Percentiles rank a stretch among this genome's conserved stretches.
Evolutionary conservation across 2,113 vertebrate species (phyloP).

Genomic region (Himantopus leucocephalus): DNA sequence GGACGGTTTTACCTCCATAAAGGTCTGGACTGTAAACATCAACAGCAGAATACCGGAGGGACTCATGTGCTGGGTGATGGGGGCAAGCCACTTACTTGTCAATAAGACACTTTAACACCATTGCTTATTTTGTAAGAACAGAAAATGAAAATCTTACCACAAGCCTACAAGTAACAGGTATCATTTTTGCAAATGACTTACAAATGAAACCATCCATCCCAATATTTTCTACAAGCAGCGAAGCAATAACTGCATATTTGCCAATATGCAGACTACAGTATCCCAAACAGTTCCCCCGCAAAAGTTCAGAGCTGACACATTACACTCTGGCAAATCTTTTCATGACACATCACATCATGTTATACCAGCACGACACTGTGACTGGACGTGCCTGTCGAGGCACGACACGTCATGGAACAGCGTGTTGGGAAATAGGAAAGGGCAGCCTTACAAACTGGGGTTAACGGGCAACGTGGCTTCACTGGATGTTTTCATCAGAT

Average conservation of each 20-base stretch:
- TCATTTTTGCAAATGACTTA: background rate
- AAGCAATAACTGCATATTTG: background rate
- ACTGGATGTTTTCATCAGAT: conserved; percentile 7
- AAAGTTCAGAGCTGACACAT: background rate
- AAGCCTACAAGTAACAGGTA: background rate
- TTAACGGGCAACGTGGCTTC: background rate
- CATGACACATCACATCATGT: background rate
- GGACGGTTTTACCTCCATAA: background rate
- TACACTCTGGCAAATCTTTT: background rate
- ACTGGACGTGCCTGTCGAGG: background rate
- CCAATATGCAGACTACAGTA: background rate
- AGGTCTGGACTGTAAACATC: background rate
- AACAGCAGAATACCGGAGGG: background rate
- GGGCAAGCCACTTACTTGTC: background rate
- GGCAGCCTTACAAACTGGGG: background rate
- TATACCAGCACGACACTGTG: background rate
- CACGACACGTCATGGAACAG: background rate
- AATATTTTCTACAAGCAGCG: background rate
- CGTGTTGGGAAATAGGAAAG: background rate
- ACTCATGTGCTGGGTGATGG: background rate
- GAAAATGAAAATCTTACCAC: background rate
- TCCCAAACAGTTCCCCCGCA: background rate
- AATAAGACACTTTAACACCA: background rate
- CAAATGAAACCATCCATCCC: background rate
- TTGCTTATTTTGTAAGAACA: background rate